Evolutionary conservation across 2,888 invertebrate genomes (phyloP).

Genomic region (Nebria salina): DNA sequence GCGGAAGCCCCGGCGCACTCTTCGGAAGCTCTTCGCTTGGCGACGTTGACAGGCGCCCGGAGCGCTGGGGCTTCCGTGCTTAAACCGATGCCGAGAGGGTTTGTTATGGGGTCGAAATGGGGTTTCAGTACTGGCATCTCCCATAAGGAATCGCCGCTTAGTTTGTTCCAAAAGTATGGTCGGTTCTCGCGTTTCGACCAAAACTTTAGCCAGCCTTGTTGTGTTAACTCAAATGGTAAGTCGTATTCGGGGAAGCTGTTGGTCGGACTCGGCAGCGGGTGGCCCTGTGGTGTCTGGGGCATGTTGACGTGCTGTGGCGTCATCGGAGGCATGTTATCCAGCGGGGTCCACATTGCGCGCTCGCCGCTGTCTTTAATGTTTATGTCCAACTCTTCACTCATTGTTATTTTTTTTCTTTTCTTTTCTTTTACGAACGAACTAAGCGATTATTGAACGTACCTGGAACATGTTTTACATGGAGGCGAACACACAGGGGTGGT

Average conservation of each 20-base stretch:
- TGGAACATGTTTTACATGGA: not conserved
- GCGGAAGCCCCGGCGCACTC: slow-evolving; percentile 77
- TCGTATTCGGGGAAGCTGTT: slow-evolving; percentile 62
- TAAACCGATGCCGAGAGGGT: slow-evolving; percentile 83
- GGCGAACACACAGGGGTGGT: not conserved
- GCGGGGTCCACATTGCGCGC: slow-evolving; percentile 58
- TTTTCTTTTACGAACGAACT: slow-evolving; percentile 13
- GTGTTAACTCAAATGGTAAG: slow-evolving; percentile 74
- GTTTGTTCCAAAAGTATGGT: slow-evolving; percentile 96
- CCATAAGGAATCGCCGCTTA: slow-evolving; percentile 96
- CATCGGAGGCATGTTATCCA: slow-evolving; percentile 52
- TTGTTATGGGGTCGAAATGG: slow-evolving; percentile 88
- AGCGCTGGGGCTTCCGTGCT: slow-evolving; percentile 54
- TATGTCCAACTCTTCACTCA: slow-evolving; percentile 61
- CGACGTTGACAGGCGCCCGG: slow-evolving; percentile 66
- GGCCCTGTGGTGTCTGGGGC: slow-evolving; percentile 69
- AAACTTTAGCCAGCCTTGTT: slow-evolving; percentile 95
- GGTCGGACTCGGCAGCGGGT: slow-evolving; percentile 66
- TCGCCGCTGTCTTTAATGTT: slow-evolving; percentile 55
- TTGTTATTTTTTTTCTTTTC: slow-evolving; percentile 55
- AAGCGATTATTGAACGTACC: not conserved
- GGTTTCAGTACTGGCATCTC: slow-evolving; percentile 81
- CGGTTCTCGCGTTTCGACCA: slow-evolving; percentile 96
- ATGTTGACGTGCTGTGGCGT: slow-evolving; percentile 54
- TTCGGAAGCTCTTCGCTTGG: slow-evolving; percentile 82